Evolutionary conservation across 2,797 vertebrate genomes (phyloP).

Genomic region (Xenentodon cancila): DNA sequence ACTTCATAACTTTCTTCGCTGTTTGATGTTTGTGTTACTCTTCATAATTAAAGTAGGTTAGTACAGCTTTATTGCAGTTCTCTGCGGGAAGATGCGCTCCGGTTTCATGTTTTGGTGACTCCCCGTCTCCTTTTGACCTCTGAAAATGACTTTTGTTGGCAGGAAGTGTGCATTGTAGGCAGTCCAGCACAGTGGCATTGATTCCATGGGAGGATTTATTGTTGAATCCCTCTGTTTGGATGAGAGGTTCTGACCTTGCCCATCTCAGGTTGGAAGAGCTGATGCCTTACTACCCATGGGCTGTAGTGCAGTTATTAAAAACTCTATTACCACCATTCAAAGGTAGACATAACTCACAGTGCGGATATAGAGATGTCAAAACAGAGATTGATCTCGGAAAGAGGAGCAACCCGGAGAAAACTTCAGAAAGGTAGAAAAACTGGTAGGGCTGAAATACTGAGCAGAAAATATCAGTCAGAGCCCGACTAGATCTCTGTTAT

Average conservation of each 20-base stretch:
- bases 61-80: constrained; percentile 8
- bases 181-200: constrained; percentile 59
- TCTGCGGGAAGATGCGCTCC: constrained; percentile 44
- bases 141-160: constrained; percentile 59
- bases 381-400: constrained; percentile 76
- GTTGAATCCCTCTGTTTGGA: constrained; percentile 64
- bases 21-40: constrained; percentile 25
- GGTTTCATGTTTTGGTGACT: constrained; percentile 35
- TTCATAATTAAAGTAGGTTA: constrained; percentile 32
- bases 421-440: constrained; percentile 52
- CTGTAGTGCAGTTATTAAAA: constrained; percentile 80
- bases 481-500: constrained; percentile 50
- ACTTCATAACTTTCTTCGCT: constrained; percentile 16
- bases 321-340: constrained; percentile 79
- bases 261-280: constrained; percentile 67
- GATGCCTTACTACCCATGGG: constrained; percentile 72
- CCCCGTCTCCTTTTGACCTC: constrained; percentile 51
- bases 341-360: constrained; percentile 77
- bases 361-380: constrained; percentile 80
- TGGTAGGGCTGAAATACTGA: constrained; percentile 52
- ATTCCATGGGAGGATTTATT: constrained; percentile 74
- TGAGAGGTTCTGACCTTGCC: constrained; percentile 76
- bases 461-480: constrained; percentile 66
- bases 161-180: constrained; percentile 61
- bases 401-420: constrained; percentile 73